phyloP scores from a whole-genome alignment of 2,888 invertebrate species.

The Spodoptera littoralis region DNA sequence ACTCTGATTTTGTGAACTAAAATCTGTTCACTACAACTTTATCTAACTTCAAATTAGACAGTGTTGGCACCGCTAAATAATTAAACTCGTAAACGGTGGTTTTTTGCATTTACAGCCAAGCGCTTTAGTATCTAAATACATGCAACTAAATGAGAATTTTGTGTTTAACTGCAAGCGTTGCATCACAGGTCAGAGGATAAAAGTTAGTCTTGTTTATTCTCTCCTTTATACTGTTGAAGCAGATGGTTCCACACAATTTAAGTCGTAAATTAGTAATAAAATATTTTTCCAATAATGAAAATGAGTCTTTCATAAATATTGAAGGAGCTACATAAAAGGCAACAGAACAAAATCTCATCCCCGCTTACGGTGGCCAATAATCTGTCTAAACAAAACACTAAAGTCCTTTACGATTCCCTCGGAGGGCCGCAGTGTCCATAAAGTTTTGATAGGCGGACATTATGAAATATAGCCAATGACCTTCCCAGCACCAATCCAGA shows the following conservation, averaged over 20 bases:
- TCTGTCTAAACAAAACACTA: conserved; percentile 66
- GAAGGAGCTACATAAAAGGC: conserved; percentile 5
- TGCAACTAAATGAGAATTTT: conserved; percentile 27
- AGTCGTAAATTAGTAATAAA: no score
- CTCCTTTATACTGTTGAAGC: no score
- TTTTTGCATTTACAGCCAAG: conserved; percentile 43
- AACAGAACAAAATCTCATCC: conserved; percentile 12
- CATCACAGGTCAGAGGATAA: conserved; percentile 46
- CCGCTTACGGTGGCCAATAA: conserved; percentile 45
- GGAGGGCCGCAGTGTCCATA: conserved; percentile 64
- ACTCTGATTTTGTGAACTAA: conserved; percentile 31
- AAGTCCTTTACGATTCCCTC: conserved; percentile 76
- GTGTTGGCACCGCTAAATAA: conserved; percentile 23
- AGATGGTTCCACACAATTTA: no score
- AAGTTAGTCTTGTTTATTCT: conserved; percentile 6
- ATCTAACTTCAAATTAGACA: conserved; percentile 37
- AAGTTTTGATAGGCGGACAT: conserved; percentile 76
- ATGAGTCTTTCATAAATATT: background rate
- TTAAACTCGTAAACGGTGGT: conserved; percentile 24
- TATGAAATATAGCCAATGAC: conserved; percentile 64
- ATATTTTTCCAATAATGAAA: background rate
- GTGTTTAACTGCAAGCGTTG: conserved; percentile 50
- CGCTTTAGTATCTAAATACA: conserved; percentile 28
- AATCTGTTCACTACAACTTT: conserved; percentile 40
- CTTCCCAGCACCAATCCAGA: conserved; percentile 56